Base-by-base conservation (phyloP, 2,113 vertebrate genomes). In the Callaeas wilsoni region DNA sequence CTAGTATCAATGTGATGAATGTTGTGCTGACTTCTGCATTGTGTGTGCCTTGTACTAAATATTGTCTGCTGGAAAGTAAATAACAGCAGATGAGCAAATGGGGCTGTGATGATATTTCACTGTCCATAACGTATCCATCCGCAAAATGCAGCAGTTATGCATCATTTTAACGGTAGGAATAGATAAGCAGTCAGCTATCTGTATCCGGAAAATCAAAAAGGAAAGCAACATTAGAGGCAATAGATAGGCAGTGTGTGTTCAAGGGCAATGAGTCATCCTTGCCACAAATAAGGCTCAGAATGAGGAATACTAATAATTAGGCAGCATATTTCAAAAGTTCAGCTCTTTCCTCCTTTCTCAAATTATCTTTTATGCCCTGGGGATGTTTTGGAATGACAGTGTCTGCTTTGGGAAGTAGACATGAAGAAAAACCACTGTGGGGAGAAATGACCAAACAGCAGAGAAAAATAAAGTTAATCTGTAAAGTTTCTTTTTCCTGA, bases 11-110 rank as follows among this genome's bases (percentile, higher is more conserved):
- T 8, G 75, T 94, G 94, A 96, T 90, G 80, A 82, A 97, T 93
- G 67, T 56, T 94, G 67, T 92, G 89, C 92, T 94, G 85, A 93
- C 79, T 94, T 92, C 60, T 80, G 84, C 81, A 94, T 47, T 94
- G 87, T 90, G 70, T 87, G 89, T 37, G 69, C 62, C 62, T 84
- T 55, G 83, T 80, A 89, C 70, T 57, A 69, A 89, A 69, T 60
- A 76, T 71, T 84, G 82, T 89, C 77, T 92, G 87, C 68, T 91
- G 75, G 81, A 91, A 69, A 93, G 87, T 95, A 97, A 96, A 91
- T 96, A 95, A 96, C 83, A 90, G 57, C 68, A 95, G 87, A 93
- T 91, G 95, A 97, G 92, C 41, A 83, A 97, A 97, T 90, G 79
- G 87, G 63, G 46, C 73, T 90, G 53, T 78, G 91, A 91, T 94